These are phyloP conservation scores for Myopa tessellatipennis DNA, from an alignment of 2,888 invertebrate genomes.

Conservation along the genomic window DNA sequence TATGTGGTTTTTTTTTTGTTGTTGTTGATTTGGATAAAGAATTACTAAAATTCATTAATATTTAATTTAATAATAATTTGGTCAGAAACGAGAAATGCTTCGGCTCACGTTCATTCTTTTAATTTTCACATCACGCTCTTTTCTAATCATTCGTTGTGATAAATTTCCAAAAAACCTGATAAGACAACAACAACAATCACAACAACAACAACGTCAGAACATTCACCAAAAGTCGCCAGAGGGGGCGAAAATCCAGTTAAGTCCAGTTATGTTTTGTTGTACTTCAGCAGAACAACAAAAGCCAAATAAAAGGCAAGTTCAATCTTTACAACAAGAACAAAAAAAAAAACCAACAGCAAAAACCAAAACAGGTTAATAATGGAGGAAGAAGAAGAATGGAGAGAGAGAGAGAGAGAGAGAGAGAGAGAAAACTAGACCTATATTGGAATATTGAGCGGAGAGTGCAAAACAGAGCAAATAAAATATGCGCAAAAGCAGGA, in stretches of 20 bases:
- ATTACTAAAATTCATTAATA: neutral
- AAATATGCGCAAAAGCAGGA: slow-evolving; percentile 13
- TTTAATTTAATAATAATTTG: neutral
- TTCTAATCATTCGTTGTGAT: too few species aligned
- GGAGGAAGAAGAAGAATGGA: slow-evolving; percentile 8
- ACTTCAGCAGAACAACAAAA: neutral
- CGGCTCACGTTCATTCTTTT: too few species aligned
- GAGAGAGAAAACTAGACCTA: slow-evolving; percentile 12
- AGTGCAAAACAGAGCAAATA: neutral
- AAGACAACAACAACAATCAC: too few species aligned
- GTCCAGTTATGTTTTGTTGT: too few species aligned
- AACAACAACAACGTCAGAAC: too few species aligned
- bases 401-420: neutral
- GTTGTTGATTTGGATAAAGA: neutral
- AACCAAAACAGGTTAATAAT: neutral
- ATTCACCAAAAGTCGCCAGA: too few species aligned
- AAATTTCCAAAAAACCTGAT: too few species aligned
- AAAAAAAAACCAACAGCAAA: neutral
- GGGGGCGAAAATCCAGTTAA: too few species aligned
- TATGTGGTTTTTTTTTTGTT: neutral
- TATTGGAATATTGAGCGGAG: neutral
- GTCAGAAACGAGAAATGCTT: too few species aligned
- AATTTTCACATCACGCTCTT: too few species aligned
- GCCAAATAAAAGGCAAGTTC: slow-evolving; percentile 3
- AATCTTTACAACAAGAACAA: slow-evolving; percentile 8